Percentiles rank a stretch among this genome's conserved stretches.
Evolutionary conservation across 2,888 invertebrate genomes (phyloP).

Genomic region (Mamestra brassicae): DNA sequence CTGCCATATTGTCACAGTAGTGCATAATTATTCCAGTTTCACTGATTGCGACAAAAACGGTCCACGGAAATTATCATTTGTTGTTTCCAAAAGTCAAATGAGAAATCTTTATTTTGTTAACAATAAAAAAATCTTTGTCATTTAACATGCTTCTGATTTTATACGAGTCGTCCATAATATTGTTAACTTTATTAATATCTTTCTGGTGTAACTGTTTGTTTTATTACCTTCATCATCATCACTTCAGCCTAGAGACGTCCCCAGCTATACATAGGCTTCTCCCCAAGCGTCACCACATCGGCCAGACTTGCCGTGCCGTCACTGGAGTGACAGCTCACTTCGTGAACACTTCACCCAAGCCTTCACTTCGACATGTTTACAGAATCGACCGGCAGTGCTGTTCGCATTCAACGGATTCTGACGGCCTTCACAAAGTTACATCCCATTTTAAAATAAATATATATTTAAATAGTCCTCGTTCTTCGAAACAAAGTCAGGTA

Average conservation of each 20-base stretch:
- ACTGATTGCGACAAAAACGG: constrained; percentile 8
- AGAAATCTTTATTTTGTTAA: background rate
- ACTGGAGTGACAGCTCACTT: too few species aligned
- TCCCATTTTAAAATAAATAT: too few species aligned
- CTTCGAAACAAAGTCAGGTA: constrained; percentile 7
- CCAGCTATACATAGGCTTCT: too few species aligned
- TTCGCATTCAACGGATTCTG: too few species aligned
- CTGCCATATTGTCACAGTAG: constrained; percentile 2
- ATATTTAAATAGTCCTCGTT: too few species aligned
- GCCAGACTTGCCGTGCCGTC: too few species aligned
- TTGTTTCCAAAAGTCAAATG: constrained; percentile 8
- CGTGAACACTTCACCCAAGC: too few species aligned
- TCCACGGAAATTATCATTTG: background rate
- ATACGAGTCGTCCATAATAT: background rate
- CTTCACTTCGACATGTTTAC: too few species aligned
- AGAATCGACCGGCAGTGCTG: too few species aligned
- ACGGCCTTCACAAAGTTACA: too few species aligned
- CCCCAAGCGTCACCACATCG: too few species aligned
- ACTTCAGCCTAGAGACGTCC: background rate
- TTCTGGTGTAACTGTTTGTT: background rate
- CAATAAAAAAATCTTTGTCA: background rate
- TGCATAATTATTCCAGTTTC: background rate
- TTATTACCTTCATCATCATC: background rate
- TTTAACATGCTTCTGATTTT: background rate
- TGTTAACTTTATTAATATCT: background rate